These are phyloP conservation scores for Ursus arctos DNA, from an alignment of 2,113 vertebrate genomes.

Conservation along the genomic window DNA sequence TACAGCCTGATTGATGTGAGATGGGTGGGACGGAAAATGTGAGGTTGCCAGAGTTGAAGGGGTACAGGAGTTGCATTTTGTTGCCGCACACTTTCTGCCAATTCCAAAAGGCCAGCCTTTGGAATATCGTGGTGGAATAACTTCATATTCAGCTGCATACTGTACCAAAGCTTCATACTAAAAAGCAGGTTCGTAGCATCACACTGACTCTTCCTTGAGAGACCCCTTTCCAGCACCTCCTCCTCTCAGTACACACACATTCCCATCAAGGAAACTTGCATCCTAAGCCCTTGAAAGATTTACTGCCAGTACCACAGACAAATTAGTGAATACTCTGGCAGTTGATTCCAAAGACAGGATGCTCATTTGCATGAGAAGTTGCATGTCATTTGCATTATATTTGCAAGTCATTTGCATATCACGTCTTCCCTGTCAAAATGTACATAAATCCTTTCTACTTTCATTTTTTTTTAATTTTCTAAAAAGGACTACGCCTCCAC, in stretches of 20 bases:
- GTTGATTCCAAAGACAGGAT: constrained; percentile 77
- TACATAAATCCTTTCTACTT: constrained; percentile 80
- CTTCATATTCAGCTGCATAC: not conserved
- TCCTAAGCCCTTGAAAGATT: constrained; percentile 65
- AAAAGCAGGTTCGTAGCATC: not conserved
- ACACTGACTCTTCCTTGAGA: constrained; percentile 42
- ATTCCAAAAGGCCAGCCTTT: constrained; percentile 41
- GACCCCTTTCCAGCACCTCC: not conserved
- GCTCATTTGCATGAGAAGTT: constrained; percentile 80
- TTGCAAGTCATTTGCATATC: constrained; percentile 77
- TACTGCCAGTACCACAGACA: constrained; percentile 70
- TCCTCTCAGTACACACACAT: not conserved
- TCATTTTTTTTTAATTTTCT: constrained; percentile 62
- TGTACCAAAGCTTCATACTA: constrained; percentile 27
- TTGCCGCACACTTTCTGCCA: not conserved
- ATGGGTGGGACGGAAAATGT: not conserved
- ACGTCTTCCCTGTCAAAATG: constrained; percentile 72
- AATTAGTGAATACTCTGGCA: constrained; percentile 68
- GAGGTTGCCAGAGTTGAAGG: not conserved
- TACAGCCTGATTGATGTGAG: not conserved
- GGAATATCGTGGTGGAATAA: not conserved
- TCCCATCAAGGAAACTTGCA: constrained; percentile 52
- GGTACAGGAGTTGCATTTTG: constrained; percentile 31
- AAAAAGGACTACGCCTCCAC: constrained; percentile 66
- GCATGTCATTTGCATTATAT: constrained; percentile 78